phyloP scores from a whole-genome alignment of 2,888 invertebrate genomes.

The Leptarthrus brevirostris region DNA sequence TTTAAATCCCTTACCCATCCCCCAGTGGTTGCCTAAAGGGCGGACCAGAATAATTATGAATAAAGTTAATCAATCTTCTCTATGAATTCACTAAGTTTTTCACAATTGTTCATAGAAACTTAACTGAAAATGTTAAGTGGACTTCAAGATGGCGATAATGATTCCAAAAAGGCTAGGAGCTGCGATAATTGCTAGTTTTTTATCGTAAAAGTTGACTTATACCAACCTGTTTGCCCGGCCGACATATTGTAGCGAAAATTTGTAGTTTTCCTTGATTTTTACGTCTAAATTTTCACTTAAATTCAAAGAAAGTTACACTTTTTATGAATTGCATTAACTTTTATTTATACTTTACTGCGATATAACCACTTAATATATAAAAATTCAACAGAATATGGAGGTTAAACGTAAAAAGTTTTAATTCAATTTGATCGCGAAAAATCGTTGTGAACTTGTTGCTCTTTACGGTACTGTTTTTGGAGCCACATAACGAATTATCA shows the following conservation, averaged over 20 bases:
- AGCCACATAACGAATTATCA: constrained; percentile 14
- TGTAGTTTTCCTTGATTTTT: constrained; percentile 22
- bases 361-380: not conserved
- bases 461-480: not conserved
- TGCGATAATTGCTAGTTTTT: not conserved
- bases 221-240: constrained; percentile 55
- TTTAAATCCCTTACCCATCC: constrained; percentile 3
- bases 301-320: not conserved
- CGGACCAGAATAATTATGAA: constrained; percentile 23
- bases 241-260: constrained; percentile 53
- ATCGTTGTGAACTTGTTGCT: not conserved
- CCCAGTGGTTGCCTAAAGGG: constrained; percentile 14
- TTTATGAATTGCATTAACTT: constrained; percentile 19
- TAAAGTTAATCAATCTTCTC: not conserved
- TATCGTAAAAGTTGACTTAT: not conserved
- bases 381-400: not conserved
- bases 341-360: not conserved
- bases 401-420: not conserved
- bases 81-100: not conserved
- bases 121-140: not conserved
- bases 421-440: not conserved
- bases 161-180: not conserved
- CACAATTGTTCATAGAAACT: too few species aligned
- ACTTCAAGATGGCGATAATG: not conserved
- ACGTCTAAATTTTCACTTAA: constrained; percentile 15